Evolutionary conservation across 2,888 invertebrate genomes (phyloP), one percentile per base, ranked within the genome.

Genomic region (Exocentrus adspersus): DNA sequence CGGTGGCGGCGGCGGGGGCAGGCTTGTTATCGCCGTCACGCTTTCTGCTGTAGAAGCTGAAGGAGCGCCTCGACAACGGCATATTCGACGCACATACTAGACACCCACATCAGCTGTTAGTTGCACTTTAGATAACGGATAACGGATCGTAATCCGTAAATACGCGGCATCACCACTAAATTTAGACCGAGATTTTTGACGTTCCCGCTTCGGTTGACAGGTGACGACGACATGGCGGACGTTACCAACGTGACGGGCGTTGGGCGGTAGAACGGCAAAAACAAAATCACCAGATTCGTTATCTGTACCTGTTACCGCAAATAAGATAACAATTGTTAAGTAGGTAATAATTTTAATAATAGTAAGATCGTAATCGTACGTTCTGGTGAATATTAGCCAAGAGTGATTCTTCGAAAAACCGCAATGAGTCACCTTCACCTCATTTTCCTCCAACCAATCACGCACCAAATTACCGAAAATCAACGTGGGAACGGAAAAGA

Each of bases 41-140:
- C 50, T 61, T 65, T 28, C 46, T 65, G 41, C 41, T 48, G 20
- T 54, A 53, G 32, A 64, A 60, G 56, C 60, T 62, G 12, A 57
- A 46, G 14, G 59, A 59, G 37, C 62, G 65, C 24, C 59, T 53
- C 37, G 65, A 51, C 37, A 32, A 42, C 45, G 65, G 46, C 65
- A 65, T 65, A 41, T 61, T 59, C 28, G 46, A 14, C 14, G 24
- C 52, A 28, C 61, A 65, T 65, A 61, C 51, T 51, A 17, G 57
- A 57, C 32, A 57, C 46, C 5, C 45, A 57, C 32, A n/a, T 46
- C 28, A 45, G 10, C 17, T 46, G 46, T 46, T n/a, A n/a, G n/a
- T n/a, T 57, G 12, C 42, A 57, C 32, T 46, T 28, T 32, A 43
- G 45, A 57, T 62, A 57, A 52, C 53, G 45, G 28, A 57, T 46